A percentile compares a stretch with the other conserved stretches of the same genome.
phyloP scores from a whole-genome alignment of 1,140 invertebrate genomes.

The Acromyrmex heyeri region DNA sequence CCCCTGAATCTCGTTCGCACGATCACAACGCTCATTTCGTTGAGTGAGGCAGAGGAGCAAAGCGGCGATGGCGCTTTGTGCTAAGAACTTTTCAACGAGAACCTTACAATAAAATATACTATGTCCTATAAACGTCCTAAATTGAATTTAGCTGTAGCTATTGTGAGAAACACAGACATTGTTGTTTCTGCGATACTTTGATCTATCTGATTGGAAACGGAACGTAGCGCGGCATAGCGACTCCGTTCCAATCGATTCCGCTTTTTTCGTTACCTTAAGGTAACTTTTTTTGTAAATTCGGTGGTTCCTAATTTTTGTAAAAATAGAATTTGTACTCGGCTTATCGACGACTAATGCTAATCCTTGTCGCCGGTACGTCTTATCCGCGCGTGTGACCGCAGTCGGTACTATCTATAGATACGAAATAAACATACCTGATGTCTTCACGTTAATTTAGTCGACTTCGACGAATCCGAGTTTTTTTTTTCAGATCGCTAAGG shows the following conservation, averaged over 20 bases:
- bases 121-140: slow-evolving; percentile 47
- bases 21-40: slow-evolving; percentile 64
- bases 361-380: slow-evolving; percentile 26
- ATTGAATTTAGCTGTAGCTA: slow-evolving; percentile 51
- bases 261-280: slow-evolving; percentile 65
- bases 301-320: slow-evolving; percentile 75
- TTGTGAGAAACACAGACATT: slow-evolving; percentile 19
- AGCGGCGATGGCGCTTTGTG: slow-evolving; percentile 38
- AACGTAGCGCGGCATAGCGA: slow-evolving; percentile 17
- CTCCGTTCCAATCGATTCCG: slow-evolving; percentile 60
- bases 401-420: slow-evolving; percentile 66
- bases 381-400: slow-evolving; percentile 50
- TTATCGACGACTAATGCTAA: slow-evolving; percentile 52
- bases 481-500: slow-evolving; percentile 72
- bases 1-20: slow-evolving; percentile 60
- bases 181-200: slow-evolving; percentile 52
- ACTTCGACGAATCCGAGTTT: slow-evolving; percentile 53
- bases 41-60: slow-evolving; percentile 33
- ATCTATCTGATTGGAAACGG: slow-evolving; percentile 38
- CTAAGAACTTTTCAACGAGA: slow-evolving; percentile 61
- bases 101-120: slow-evolving; percentile 60
- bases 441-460: slow-evolving; percentile 52
- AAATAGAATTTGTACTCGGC: slow-evolving; percentile 57
- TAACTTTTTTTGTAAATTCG: slow-evolving; percentile 56
- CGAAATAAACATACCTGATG: slow-evolving; percentile 66